Conservation (phyloP, 2,113 vertebrate genomes). For the Oreocharis arfaki region DNA sequence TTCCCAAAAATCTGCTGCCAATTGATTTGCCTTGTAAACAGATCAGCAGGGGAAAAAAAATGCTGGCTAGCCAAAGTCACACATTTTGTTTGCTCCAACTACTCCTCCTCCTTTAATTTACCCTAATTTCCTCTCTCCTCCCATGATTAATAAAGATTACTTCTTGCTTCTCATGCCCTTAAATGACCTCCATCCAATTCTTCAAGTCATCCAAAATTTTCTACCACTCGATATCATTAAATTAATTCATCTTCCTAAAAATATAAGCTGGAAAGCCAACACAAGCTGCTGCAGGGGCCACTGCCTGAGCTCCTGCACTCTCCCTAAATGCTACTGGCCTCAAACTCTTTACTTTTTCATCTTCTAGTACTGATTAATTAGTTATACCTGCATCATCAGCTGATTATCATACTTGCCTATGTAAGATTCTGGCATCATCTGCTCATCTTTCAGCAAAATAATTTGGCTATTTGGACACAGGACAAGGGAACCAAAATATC, state of each 20-base stretch:
- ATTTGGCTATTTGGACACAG: neutral
- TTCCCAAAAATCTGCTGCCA: conserved; percentile 26
- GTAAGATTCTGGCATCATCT: neutral
- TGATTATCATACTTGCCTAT: no score
- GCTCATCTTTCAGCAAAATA: neutral
- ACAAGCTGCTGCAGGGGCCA: neutral
- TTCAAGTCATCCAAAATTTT: neutral
- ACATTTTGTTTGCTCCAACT: conserved; percentile 6
- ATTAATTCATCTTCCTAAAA: neutral
- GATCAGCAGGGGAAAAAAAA: neutral
- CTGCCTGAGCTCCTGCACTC: neutral
- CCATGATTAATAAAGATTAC: conserved; percentile 21
- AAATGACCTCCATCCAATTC: neutral
- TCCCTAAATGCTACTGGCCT: neutral
- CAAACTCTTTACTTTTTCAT: neutral
- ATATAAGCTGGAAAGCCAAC: neutral
- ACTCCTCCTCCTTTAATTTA: conserved; percentile 7
- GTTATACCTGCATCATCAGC: rapidly evolving
- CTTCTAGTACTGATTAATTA: neutral
- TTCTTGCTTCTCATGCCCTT: conserved; percentile 33
- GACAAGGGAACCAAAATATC: neutral
- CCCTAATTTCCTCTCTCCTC: conserved; percentile 17
- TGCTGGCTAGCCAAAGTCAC: neutral
- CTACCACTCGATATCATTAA: neutral
- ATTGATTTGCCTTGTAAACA: conserved; percentile 19